phyloP scores from a whole-genome alignment of 2,888 invertebrate genomes.

The Deroplatys truncata region DNA sequence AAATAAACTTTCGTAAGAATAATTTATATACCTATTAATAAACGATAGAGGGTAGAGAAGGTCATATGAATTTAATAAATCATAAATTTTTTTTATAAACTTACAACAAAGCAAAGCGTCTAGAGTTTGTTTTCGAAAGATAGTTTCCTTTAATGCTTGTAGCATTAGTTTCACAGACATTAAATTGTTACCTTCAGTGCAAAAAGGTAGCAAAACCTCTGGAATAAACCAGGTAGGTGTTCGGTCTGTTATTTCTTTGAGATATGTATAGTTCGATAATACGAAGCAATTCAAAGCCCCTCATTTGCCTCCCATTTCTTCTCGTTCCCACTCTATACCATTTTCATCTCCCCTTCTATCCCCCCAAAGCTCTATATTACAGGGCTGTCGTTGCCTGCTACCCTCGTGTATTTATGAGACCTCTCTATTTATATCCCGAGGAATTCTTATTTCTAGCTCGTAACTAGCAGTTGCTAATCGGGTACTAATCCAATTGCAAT shows the following conservation, averaged over 20 bases:
- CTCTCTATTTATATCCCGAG: not conserved
- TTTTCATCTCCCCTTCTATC: not conserved
- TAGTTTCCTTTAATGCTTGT: no score
- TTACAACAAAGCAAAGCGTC: no score
- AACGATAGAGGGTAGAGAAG: no score
- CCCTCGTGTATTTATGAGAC: not conserved
- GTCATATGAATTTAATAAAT: no score
- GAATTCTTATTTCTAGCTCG: not conserved
- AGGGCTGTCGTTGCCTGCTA: not conserved
- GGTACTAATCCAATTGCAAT: not conserved
- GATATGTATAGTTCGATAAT: not conserved
- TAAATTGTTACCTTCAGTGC: no score
- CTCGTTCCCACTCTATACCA: not conserved
- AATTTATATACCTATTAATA: no score
- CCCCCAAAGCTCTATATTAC: not conserved
- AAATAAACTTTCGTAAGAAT: no score
- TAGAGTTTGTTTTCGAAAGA: no score
- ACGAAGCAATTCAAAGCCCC: not conserved
- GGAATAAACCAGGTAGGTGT: no score
- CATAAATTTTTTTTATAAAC: no score
- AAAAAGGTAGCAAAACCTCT: no score
- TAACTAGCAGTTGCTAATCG: not conserved
- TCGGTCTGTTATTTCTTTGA: not conserved
- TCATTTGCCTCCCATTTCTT: not conserved
- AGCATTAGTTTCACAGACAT: no score